Conservation (phyloP, 1,140 invertebrate genomes). For the Cydia strobilella region DNA sequence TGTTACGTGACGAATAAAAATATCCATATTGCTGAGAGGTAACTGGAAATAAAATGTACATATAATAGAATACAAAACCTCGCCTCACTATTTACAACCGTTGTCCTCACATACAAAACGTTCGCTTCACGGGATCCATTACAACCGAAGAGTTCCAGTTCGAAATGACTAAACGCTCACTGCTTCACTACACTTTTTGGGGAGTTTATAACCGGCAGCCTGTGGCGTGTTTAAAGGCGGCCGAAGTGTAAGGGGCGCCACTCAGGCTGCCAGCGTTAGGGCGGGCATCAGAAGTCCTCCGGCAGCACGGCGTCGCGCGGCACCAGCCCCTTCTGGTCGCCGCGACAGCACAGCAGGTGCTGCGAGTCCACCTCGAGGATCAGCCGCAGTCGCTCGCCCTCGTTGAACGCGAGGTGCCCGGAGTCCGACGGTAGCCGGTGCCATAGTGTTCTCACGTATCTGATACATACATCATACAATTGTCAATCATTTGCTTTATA, state of each 20-base stretch:
- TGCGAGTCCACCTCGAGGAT: slow-evolving; percentile 89
- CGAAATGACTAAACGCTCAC: slow-evolving; percentile 1
- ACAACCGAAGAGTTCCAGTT: slow-evolving; percentile 5
- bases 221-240: slow-evolving; percentile 25
- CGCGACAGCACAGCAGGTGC: slow-evolving; percentile 87
- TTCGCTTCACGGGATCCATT: slow-evolving; percentile 13
- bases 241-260: slow-evolving; percentile 63
- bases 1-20: slow-evolving; percentile 38
- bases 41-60: slow-evolving; percentile 55
- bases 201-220: slow-evolving; percentile 8
- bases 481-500: not conserved
- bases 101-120: slow-evolving; percentile 7
- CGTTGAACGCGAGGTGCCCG: slow-evolving; percentile 89
- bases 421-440: slow-evolving; percentile 87
- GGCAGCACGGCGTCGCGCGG: slow-evolving; percentile 85
- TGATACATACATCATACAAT: slow-evolving; percentile 71
- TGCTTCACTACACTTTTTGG: not conserved
- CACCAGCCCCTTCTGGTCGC: slow-evolving; percentile 89
- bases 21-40: slow-evolving; percentile 44
- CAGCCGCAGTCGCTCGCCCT: slow-evolving; percentile 87
- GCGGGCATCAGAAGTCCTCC: slow-evolving; percentile 77
- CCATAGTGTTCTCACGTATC: slow-evolving; percentile 87
- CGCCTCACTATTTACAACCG: slow-evolving; percentile 13
- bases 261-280: slow-evolving; percentile 68
- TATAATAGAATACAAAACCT: slow-evolving; percentile 16